Percentiles rank a stretch among this genome's conserved stretches.
phyloP scores from a whole-genome alignment of 2,797 vertebrate species.

The Gastrophryne carolinensis region DNA sequence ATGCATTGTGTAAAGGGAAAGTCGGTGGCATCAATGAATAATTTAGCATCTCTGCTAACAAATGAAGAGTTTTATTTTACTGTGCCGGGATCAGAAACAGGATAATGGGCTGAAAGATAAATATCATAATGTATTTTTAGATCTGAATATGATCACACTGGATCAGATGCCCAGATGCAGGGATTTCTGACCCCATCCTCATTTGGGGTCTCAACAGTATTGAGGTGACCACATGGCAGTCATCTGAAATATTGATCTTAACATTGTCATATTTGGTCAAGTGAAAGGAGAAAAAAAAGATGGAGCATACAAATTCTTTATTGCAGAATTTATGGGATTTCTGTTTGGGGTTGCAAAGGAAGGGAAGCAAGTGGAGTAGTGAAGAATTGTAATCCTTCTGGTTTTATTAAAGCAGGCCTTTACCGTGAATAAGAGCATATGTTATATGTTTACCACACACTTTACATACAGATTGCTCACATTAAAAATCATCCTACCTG shows the following conservation, averaged over 20 bases:
- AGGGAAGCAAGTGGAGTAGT: background rate
- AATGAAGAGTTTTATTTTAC: constrained; percentile 23
- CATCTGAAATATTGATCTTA: too few species aligned
- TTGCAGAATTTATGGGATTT: too few species aligned
- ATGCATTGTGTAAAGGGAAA: background rate
- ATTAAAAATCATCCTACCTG: too few species aligned
- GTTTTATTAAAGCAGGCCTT: background rate
- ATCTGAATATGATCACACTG: background rate
- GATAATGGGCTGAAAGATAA: background rate
- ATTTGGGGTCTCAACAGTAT: too few species aligned
- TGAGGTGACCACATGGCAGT: too few species aligned
- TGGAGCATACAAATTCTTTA: too few species aligned
- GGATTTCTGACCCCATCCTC: background rate
- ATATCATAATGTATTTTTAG: background rate
- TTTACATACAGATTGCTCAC: too few species aligned
- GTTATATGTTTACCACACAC: too few species aligned
- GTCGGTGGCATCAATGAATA: constrained; percentile 33
- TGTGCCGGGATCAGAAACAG: constrained; percentile 8
- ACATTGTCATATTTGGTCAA: too few species aligned
- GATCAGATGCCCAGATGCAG: background rate
- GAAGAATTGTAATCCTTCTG: background rate
- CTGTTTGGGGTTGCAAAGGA: background rate
- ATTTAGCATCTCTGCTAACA: constrained; percentile 5
- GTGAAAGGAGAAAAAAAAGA: too few species aligned
- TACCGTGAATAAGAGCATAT: too few species aligned